Evolutionary conservation across 1,140 invertebrate genomes (phyloP).

Genomic region (Chrysomallon squamiferum): DNA sequence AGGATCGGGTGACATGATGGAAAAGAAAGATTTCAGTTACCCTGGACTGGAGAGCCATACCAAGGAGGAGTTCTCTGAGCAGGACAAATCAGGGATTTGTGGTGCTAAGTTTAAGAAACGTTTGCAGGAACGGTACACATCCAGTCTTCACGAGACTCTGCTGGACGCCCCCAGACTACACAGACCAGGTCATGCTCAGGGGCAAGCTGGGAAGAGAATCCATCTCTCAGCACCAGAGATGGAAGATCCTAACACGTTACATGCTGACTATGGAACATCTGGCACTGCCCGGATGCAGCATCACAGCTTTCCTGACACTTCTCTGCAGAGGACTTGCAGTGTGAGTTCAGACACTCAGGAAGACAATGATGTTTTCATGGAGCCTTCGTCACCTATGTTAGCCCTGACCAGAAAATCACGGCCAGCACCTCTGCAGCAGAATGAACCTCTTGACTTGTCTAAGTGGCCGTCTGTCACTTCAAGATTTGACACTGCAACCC

Average conservation of each 20-base stretch:
- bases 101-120: constrained; percentile 34
- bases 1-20: not conserved
- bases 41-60: too few relatives aligned
- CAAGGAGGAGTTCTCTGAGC: constrained; percentile 7
- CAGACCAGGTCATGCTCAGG: not conserved
- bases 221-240: not conserved
- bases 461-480: constrained; percentile 9
- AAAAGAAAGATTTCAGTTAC: too few relatives aligned
- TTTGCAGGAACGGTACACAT: constrained; percentile 34
- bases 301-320: constrained; percentile 10
- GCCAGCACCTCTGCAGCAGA: constrained; percentile 19
- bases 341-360: constrained; percentile 21
- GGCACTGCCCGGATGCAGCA: not conserved
- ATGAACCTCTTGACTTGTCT: constrained; percentile 33
- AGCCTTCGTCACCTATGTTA: constrained; percentile 12
- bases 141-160: constrained; percentile 12
- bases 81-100: not conserved
- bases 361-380: constrained; percentile 40
- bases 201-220: constrained; percentile 14
- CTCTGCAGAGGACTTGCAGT: not conserved
- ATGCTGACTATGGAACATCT: not conserved
- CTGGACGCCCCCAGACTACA: not conserved
- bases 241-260: not conserved
- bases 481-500: not conserved
- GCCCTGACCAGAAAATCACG: constrained; percentile 8